A percentile compares a stretch with the other conserved stretches of the same genome.
Conservation (phyloP, 2,888 invertebrate genomes). For the Phortica magna region DNA sequence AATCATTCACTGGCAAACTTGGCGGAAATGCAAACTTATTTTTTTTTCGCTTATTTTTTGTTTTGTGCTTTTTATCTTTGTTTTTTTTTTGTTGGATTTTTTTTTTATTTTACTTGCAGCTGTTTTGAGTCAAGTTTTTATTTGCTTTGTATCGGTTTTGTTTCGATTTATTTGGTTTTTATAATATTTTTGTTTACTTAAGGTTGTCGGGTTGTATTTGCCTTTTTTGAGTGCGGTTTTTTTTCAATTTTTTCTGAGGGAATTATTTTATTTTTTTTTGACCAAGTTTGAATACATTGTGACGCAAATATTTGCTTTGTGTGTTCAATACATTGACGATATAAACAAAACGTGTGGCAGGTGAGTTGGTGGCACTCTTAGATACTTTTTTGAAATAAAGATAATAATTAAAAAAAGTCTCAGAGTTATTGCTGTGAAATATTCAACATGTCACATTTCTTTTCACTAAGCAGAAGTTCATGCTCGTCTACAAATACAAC, state of each 20-base stretch:
- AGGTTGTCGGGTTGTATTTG: constrained; percentile 20
- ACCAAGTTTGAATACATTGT: background rate
- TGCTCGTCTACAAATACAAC: too few species aligned
- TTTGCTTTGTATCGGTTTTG: constrained; percentile 10
- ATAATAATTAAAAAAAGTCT: background rate
- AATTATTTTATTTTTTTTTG: constrained; percentile 7
- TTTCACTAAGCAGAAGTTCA: too few species aligned
- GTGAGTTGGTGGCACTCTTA: background rate
- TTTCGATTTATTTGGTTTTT: constrained; percentile 28
- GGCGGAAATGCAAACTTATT: constrained; percentile 34
- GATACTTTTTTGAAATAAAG: background rate
- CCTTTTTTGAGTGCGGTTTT: constrained; percentile 4
- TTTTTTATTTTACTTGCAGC: constrained; percentile 45
- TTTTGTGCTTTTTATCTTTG: constrained; percentile 41
- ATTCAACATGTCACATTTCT: background rate
- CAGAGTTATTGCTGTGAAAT: background rate
- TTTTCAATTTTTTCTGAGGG: background rate
- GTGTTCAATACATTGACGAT: too few species aligned
- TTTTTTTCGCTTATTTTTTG: constrained; percentile 45
- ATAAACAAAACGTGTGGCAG: background rate
- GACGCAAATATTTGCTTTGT: background rate
- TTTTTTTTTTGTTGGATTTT: constrained; percentile 45
- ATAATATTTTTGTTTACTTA: constrained; percentile 8
- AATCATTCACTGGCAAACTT: background rate
- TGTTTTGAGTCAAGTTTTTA: background rate